phyloP scores from a whole-genome alignment of 2,888 invertebrate species.

The Harpalus rufipes region DNA sequence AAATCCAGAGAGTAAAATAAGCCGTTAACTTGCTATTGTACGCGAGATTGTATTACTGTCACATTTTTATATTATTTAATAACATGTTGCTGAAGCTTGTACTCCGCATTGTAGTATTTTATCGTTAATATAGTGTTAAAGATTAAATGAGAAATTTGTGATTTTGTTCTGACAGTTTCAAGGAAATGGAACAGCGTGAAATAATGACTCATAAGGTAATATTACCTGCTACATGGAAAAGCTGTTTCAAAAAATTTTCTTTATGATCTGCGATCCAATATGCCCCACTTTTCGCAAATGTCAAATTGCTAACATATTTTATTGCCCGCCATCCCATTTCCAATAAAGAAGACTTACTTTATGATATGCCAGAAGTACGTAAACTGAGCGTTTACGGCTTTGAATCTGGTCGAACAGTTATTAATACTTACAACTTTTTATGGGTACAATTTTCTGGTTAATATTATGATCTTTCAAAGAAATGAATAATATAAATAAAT shows the following conservation, averaged over 20 bases:
- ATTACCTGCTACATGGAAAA: slow-evolving; percentile 4
- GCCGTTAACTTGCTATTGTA: slow-evolving; percentile 54
- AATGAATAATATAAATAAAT: too few species aligned
- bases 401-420: not conserved
- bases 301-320: not conserved
- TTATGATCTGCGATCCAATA: not conserved
- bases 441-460: too few species aligned
- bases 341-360: not conserved
- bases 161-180: slow-evolving; percentile 47
- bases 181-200: slow-evolving; percentile 40
- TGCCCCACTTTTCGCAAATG: slow-evolving; percentile 9
- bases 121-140: slow-evolving; percentile 51
- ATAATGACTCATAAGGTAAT: slow-evolving; percentile 6
- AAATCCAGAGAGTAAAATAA: slow-evolving; percentile 28
- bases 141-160: slow-evolving; percentile 51
- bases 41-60: slow-evolving; percentile 30
- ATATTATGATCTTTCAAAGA: too few species aligned
- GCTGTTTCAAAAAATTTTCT: slow-evolving; percentile 9
- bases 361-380: not conserved
- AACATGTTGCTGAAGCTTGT: slow-evolving; percentile 27
- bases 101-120: slow-evolving; percentile 39
- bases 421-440: too few species aligned
- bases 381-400: not conserved
- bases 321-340: not conserved
- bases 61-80: slow-evolving; percentile 41